These are phyloP conservation scores for Apamea crenata DNA, from an alignment of 2,888 invertebrate genomes.

Conservation along the genomic window DNA sequence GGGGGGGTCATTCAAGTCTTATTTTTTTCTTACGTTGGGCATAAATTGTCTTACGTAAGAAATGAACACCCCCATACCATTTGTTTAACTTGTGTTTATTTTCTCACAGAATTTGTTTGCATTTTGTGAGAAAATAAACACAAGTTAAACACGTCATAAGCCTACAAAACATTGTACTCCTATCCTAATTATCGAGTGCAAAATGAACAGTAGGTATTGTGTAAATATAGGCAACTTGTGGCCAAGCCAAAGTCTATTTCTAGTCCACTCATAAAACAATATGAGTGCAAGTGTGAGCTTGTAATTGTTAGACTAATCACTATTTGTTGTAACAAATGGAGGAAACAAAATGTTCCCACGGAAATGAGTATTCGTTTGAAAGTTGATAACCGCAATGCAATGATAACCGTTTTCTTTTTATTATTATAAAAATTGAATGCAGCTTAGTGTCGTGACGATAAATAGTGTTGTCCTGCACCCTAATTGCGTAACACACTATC, in stretches of 20 bases:
- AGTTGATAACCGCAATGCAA: conserved; percentile 36
- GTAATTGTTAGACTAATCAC: conserved; percentile 30
- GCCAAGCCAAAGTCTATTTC: conserved; percentile 59
- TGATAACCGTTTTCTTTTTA: conserved; percentile 13
- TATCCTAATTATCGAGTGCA: conserved; percentile 20
- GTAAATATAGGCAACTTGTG: conserved; percentile 41
- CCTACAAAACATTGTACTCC: background rate
- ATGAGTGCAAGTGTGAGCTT: conserved; percentile 41
- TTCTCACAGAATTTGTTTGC: too few species aligned
- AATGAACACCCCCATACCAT: background rate
- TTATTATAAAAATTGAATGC: background rate
- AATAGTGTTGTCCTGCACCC: background rate
- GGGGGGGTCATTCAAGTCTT: too few species aligned
- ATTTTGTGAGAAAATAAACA: too few species aligned
- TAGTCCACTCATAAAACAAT: conserved; percentile 53
- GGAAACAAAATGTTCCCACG: conserved; percentile 43
- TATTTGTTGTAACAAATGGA: conserved; percentile 52
- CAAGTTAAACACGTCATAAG: background rate
- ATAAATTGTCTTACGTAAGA: too few species aligned
- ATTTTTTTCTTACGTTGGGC: too few species aligned
- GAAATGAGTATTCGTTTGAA: conserved; percentile 26
- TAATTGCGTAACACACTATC: too few species aligned
- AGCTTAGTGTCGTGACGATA: background rate
- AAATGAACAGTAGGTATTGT: conserved; percentile 18
- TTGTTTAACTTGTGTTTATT: background rate